Evolutionary conservation across 2,888 invertebrate genomes (phyloP).

Genomic region (Drosophila sordidapex): DNA sequence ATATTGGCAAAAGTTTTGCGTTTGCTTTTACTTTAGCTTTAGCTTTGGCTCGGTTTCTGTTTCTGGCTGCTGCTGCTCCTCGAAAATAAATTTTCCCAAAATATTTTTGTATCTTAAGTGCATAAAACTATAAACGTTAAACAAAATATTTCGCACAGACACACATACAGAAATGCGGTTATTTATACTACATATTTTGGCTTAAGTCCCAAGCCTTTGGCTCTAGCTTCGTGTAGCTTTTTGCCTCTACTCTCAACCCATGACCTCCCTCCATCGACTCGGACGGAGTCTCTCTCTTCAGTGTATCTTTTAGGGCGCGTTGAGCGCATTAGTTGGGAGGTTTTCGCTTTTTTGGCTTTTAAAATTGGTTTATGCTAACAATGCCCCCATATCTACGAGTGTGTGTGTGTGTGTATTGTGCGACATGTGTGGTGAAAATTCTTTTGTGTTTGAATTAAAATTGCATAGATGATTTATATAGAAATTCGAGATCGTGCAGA

Average conservation of each 20-base stretch:
- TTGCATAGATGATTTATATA: constrained; percentile 76
- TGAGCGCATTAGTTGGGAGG: constrained; percentile 75
- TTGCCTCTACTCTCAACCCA: constrained; percentile 45
- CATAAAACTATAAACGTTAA: constrained; percentile 80
- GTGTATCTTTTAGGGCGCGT: constrained; percentile 69
- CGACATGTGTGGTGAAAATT: constrained; percentile 59
- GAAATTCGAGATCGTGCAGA: constrained; percentile 55
- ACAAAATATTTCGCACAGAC: constrained; percentile 74
- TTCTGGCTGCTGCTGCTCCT: constrained; percentile 52
- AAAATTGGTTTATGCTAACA: constrained; percentile 78
- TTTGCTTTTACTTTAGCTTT: constrained; percentile 71
- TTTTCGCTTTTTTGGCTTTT: constrained; percentile 75
- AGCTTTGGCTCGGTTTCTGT: constrained; percentile 37
- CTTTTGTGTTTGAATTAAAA: constrained; percentile 79
- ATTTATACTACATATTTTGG: constrained; percentile 75
- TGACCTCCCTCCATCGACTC: background rate
- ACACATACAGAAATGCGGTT: constrained; percentile 61
- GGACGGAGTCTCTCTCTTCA: constrained; percentile 18
- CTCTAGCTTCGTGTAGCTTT: constrained; percentile 62
- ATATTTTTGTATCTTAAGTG: constrained; percentile 78
- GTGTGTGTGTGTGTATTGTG: constrained; percentile 30
- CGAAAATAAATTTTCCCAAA: constrained; percentile 75
- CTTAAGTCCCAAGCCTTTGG: constrained; percentile 74
- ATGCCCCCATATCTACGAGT: constrained; percentile 47
- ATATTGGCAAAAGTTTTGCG: constrained; percentile 80